These are phyloP conservation scores for Mesorhabditis spiculigera DNA, from an alignment of 2,888 invertebrate species.

Conservation along the genomic window DNA sequence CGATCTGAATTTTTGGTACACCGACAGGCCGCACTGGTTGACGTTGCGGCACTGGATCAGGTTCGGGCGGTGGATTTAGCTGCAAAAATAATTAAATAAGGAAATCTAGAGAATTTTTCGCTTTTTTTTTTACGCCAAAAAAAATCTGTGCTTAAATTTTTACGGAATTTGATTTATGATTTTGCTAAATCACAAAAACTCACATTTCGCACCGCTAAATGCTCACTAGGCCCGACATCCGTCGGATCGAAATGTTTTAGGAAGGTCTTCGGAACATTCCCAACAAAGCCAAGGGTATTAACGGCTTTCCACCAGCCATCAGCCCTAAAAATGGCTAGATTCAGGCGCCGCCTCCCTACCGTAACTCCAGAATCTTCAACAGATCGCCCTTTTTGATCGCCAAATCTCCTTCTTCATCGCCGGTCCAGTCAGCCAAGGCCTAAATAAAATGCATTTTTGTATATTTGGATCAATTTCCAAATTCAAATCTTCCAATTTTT, in stretches of 20 bases:
- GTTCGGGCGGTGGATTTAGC: too few species aligned
- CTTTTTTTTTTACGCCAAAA: too few species aligned
- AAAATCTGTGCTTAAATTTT: too few species aligned
- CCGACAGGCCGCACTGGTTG: background rate
- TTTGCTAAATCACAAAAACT: too few species aligned
- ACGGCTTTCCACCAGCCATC: conserved; percentile 44
- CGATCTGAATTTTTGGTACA: background rate
- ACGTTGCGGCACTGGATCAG: background rate
- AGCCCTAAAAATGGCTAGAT: conserved; percentile 10
- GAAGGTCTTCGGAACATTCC: conserved; percentile 38
- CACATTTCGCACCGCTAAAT: too few species aligned
- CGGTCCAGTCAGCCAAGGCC: conserved; percentile 24
- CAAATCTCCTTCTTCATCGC: conserved; percentile 28
- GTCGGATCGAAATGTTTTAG: conserved; percentile 19
- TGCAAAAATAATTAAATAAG: too few species aligned
- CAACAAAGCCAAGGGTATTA: conserved; percentile 26
- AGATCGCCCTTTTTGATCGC: conserved; percentile 26
- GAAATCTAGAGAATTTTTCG: too few species aligned
- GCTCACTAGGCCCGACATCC: background rate
- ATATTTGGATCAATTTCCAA: background rate
- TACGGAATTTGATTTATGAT: too few species aligned
- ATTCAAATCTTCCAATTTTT: background rate
- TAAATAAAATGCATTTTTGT: background rate
- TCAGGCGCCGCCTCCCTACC: conserved; percentile 12
- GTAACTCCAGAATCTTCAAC: conserved; percentile 28